Evolutionary conservation across 2,888 invertebrate genomes (phyloP), one percentile per base, ranked within the genome.

Genomic region (Diarsia dahlii): DNA sequence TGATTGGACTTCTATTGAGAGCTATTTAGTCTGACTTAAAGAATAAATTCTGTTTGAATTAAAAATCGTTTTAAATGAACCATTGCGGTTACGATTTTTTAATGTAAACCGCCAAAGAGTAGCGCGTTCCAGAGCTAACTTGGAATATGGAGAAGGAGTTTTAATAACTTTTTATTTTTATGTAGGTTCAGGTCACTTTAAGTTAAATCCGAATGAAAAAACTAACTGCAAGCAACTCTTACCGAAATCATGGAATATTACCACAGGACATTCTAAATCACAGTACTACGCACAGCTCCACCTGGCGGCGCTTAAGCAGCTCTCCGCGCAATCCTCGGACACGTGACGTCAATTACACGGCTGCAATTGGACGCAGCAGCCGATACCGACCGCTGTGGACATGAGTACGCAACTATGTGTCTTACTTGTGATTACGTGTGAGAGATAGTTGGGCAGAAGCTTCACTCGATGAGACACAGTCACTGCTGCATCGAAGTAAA

Each of bases 321-420:
- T 80, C 52, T 46, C 12, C 5, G 60, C 18, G 3, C 60, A 66
- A 63, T 54, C 45, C 69, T 64, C 34, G 23, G 48, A 76, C 62
- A 76, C 71, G 71, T 73, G 76, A 71, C 52, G 80, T 76, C 82
- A 80, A 80, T 82, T 71, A 82, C 76, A 76, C 84, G 76, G 48
- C 62, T 67, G 64, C 76, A 45, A 80, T 80, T 73, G 80, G 68
- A 69, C 20, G 62, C 73, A 60, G 69, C 69, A 54, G 56, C 48
- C 62, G 69, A 67, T 56, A 67, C 66, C 66, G 34, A 70, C 75
- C 70, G 28, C 54, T 58, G 67, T 58, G 60, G 52, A 63, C 67
- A 64, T 67, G 70, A 46, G 54, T 68, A 63, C 20, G 9, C 54
- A 23, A 46, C 69, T 52, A 48, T 72, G 54, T 71, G 50, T 56